Base-by-base conservation (phyloP, 2,888 invertebrate genomes). In the Fissipunctia ypsillon region DNA sequence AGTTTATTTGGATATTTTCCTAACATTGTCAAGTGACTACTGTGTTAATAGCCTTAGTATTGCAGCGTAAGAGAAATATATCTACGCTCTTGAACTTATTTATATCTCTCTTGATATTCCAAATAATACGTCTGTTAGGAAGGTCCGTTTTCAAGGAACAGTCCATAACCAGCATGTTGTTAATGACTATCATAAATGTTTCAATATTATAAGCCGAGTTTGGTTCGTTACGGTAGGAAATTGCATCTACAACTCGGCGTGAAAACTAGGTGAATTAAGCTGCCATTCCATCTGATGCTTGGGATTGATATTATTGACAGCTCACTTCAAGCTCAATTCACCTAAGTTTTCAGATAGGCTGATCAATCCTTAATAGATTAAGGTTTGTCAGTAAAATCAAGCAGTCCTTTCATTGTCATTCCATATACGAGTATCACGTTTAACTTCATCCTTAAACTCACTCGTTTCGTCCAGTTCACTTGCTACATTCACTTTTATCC, bases 401-500 rank as follows among this genome's bases (percentile, higher is more conserved):
- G 6, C 10, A 22, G 7, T 1, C 16, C 0, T 38, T n/a, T 45
- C n/a, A 38, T 38, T 38, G 2, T 52, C 31, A 48, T n/a, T 25
- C 16, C n/a, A 7, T 19, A 38, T 31, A 45, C 7, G 7, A 6
- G 7, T 74, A 25, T 45, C 31, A 43, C 43, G 28, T 38, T 57
- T 45, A 52, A 28, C 60, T 41, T 22, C 12, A 25, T 63, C 22
- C 9, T 43, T 54, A 57, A 19, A 16, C 16, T 25, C 19, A 28
- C n/a, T 56, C 14, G 16, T 38, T 67, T 56, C n/a, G n/a, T 73
- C 38, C 48, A 70, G 22, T 70, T 63, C 45, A n/a, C 64, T 76
- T 64, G 65, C 35, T 22, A 48, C 69, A 54, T 65, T 71, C 16
- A 57, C 74, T 52, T 76, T 66, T 67, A 61, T 84, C 74, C 79